Conservation (phyloP, 2,113 vertebrate species). For the Dromas ardeola region DNA sequence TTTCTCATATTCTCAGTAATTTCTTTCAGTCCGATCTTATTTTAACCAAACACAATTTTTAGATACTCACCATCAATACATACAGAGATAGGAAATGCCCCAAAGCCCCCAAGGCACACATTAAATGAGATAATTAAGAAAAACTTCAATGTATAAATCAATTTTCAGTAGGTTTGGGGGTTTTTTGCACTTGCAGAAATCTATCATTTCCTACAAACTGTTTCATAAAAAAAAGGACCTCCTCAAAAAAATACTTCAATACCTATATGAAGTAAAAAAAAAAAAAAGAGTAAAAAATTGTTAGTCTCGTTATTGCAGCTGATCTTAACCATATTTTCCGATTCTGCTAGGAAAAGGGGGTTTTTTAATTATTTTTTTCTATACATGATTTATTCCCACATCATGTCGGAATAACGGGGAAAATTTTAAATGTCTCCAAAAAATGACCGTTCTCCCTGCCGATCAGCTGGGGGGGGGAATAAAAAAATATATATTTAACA, state of each 20-base stretch:
- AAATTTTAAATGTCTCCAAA: background rate
- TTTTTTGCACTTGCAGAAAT: background rate
- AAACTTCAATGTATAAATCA: background rate
- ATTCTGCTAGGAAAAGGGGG: background rate
- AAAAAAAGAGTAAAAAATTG: background rate
- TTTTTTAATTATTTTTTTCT: background rate
- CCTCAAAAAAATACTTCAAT: background rate
- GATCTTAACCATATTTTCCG: background rate
- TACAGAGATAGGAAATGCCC: background rate
- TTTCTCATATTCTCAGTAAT: background rate
- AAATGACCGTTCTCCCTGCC: background rate
- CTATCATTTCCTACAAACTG: background rate
- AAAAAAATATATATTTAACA: too few relatives aligned
- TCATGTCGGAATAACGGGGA: background rate
- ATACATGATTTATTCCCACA: background rate
- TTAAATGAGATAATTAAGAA: conserved; percentile 5
- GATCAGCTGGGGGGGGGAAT: background rate
- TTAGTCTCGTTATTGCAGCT: background rate
- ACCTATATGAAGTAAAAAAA: background rate
- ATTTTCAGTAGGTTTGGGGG: background rate
- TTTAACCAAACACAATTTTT: conserved; percentile 25
- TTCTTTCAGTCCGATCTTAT: background rate
- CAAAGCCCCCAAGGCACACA: background rate
- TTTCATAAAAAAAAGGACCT: background rate
- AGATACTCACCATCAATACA: background rate